Evolutionary conservation across 1,140 invertebrate species (phyloP), one percentile per base, ranked within the genome.

Genomic region (Pentalonia nigronervosa): DNA sequence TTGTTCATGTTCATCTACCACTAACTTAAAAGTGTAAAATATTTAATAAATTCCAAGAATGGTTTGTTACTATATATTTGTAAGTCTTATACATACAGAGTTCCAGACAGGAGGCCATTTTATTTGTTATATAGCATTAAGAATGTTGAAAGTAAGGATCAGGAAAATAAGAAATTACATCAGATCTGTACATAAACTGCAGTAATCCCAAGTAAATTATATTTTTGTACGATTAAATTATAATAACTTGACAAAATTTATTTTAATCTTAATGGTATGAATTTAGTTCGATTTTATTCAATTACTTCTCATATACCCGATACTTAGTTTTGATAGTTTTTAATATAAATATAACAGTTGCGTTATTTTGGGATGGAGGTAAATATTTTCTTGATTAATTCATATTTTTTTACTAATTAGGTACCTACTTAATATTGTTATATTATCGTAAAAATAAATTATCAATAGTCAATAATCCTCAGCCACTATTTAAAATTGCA

Each of bases 1-100:
- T 87, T 48, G 86, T 87, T 87, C 11, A 2, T 87, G 86, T 50
- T 87, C 30, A 86, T 86, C 36, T 86, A 86, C 84, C 25, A 83
- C 2, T 36, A 1, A 25, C 41, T 84, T 41, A 45, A 45, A 21
- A 84, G 83, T 41, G 83, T 67, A 67, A 41, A 45, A 36, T 41
- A 84, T 84, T 84, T 45, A 36, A 84, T 30, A 84, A 25, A 84
- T 84, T 41, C 20, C 34, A 36, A 36, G n/a, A 67, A 67, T n/a
- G 14, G 60, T 67, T 30, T n/a, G 60, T n/a, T 67, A 67, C 14
- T 67, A n/a, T 67, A 67, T 53, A 53, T 23, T 53, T 53, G 50
- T 53, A 53, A 53, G 50, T 0, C 21, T 23, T 0, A 21, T 53
- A 53, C 21, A 7, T 23, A 53, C 20, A 23, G 6, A 53, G 50